phyloP scores from a whole-genome alignment of 2,797 vertebrate species.

The Tachyglossus aculeatus region DNA sequence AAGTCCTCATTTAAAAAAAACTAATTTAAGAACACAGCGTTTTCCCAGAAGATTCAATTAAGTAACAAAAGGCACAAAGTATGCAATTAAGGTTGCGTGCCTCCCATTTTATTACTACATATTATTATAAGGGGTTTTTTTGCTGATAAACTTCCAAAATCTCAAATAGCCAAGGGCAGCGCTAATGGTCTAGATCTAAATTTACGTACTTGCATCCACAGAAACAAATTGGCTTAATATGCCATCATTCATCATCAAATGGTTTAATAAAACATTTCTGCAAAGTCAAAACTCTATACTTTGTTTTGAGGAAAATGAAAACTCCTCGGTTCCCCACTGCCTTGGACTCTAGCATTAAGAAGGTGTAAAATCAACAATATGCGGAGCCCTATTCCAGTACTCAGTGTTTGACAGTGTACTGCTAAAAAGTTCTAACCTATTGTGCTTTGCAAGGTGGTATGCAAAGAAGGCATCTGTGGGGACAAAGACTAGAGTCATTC shows the following conservation, averaged over 20 bases:
- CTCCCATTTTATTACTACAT: constrained; percentile 43
- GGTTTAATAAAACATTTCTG: constrained; percentile 40
- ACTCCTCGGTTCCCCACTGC: background rate
- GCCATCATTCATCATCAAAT: constrained; percentile 51
- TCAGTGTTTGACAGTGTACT: constrained; percentile 45
- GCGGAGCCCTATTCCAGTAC: background rate
- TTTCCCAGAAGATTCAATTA: constrained; percentile 55
- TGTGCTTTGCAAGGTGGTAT: constrained; percentile 39
- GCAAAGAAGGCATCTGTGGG: constrained; percentile 43
- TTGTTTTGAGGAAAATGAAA: constrained; percentile 4
- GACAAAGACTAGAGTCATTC: constrained; percentile 57
- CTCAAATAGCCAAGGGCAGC: constrained; percentile 54
- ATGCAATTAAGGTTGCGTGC: constrained; percentile 62
- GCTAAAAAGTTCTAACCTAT: constrained; percentile 47
- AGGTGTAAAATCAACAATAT: constrained; percentile 35
- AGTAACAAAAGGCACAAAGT: constrained; percentile 62
- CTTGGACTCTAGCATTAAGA: constrained; percentile 5
- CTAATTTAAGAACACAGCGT: too few relatives aligned
- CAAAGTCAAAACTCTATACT: constrained; percentile 36
- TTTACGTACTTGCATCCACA: constrained; percentile 52
- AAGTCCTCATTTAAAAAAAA: constrained; percentile 56
- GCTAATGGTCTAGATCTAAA: constrained; percentile 61
- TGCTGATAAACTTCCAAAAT: constrained; percentile 50
- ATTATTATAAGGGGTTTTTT: constrained; percentile 47
- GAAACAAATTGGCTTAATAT: constrained; percentile 62